These are phyloP conservation scores for Spialia ferax DNA, from an alignment of 2,888 invertebrate genomes.

Conservation along the genomic window DNA sequence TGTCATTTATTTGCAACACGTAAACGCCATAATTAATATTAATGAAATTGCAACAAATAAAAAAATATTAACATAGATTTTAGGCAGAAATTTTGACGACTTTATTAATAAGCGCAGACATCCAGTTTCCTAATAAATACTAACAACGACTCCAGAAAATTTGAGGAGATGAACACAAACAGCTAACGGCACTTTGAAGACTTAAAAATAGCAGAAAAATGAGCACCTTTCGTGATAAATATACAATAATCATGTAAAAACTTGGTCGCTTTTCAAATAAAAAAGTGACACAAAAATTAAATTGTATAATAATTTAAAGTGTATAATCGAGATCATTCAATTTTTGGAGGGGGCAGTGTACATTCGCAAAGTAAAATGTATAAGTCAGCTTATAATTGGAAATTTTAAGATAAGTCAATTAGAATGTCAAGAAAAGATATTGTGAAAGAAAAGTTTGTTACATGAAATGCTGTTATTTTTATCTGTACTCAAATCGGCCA, in stretches of 20 bases:
- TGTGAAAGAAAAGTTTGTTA: background rate
- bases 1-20: too few species aligned
- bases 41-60: too few species aligned
- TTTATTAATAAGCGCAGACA: background rate
- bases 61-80: background rate
- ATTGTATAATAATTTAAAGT: constrained; percentile 28
- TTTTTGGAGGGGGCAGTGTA: constrained; percentile 17
- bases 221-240: constrained; percentile 37
- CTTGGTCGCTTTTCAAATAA: constrained; percentile 38
- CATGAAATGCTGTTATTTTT: background rate
- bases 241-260: constrained; percentile 31
- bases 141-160: constrained; percentile 18
- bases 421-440: constrained; percentile 22
- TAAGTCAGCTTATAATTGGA: constrained; percentile 17
- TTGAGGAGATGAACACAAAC: constrained; percentile 23
- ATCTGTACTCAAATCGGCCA: background rate
- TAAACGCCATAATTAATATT: too few species aligned
- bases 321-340: constrained; percentile 34
- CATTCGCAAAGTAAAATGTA: constrained; percentile 24
- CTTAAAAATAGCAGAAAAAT: constrained; percentile 28
- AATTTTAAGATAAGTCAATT: background rate
- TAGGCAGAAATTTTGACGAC: too few species aligned
- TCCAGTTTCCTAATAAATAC: constrained; percentile 29
- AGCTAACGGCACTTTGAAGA: constrained; percentile 30
- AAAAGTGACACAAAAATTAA: constrained; percentile 35